phyloP scores from a whole-genome alignment of 2,888 invertebrate genomes.

The Noctua janthe region DNA sequence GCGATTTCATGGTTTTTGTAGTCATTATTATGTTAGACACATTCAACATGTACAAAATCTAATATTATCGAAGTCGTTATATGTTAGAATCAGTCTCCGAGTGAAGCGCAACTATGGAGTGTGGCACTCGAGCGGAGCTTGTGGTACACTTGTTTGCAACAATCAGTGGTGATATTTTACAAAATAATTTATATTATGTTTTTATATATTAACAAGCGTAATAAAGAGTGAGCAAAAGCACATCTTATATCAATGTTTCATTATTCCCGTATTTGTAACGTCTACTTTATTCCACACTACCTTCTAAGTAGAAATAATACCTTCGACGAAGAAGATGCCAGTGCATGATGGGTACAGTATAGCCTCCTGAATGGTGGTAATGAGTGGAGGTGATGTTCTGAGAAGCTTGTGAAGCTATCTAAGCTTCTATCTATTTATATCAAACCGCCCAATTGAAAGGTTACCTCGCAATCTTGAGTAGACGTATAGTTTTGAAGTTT shows the following conservation, averaged over 20 bases:
- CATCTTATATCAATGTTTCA: conserved; percentile 86
- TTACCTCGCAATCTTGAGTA: background rate
- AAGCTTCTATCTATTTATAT: background rate
- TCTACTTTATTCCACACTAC: conserved; percentile 5
- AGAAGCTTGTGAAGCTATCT: background rate
- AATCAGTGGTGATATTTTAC: conserved; percentile 87
- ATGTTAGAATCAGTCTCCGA: conserved; percentile 29
- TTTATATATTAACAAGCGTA: conserved; percentile 90
- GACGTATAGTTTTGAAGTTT: background rate
- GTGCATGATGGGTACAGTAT: background rate
- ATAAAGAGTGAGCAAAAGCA: conserved; percentile 90
- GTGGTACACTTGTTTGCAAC: conserved; percentile 75
- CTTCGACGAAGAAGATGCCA: background rate
- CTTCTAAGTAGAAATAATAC: background rate
- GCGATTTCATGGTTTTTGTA: conserved; percentile 46
- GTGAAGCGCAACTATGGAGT: conserved; percentile 32
- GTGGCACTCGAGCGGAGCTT: conserved; percentile 65
- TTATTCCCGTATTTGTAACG: conserved; percentile 70
- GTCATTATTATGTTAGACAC: conserved; percentile 12
- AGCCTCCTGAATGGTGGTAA: background rate
- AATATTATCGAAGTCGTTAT: background rate
- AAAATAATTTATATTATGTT: conserved; percentile 89
- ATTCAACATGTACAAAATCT: conserved; percentile 28
- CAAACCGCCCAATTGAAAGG: background rate
- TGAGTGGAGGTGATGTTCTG: background rate